phyloP scores from a whole-genome alignment of 2,113 vertebrate species.

The Nasalis larvatus region DNA sequence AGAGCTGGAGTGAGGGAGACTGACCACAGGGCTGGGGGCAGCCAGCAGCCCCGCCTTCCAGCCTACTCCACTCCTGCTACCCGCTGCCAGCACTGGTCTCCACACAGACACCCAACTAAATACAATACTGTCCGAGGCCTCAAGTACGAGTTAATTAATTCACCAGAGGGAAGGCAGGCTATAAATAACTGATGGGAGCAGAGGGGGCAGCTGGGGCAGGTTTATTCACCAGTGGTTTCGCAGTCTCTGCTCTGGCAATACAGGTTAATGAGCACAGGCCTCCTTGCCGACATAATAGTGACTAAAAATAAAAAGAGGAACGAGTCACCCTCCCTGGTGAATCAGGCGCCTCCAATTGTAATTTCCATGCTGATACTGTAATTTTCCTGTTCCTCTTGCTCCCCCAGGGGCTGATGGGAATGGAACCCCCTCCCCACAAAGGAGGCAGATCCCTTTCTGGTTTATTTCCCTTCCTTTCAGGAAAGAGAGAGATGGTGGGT shows the following conservation, averaged over 20 bases:
- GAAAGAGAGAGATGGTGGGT: fast-evolving
- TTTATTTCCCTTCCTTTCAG: background rate
- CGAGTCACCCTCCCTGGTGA: constrained; percentile 40
- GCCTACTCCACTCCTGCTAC: fast-evolving
- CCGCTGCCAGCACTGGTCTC: background rate
- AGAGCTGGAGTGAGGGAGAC: background rate
- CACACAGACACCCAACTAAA: background rate
- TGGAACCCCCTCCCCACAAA: background rate
- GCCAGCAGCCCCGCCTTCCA: background rate
- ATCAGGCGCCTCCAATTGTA: constrained; percentile 31
- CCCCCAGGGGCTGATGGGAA: background rate
- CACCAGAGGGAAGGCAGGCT: constrained; percentile 81
- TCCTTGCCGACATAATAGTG: constrained; percentile 21
- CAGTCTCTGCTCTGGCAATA: constrained; percentile 39
- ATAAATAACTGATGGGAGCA: constrained; percentile 76
- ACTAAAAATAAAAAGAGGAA: constrained; percentile 62
- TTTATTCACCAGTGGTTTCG: constrained; percentile 35
- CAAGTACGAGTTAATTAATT: constrained; percentile 79
- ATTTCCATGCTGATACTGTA: constrained; percentile 58
- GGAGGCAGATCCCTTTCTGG: background rate
- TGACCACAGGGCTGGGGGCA: background rate
- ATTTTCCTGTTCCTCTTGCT: background rate
- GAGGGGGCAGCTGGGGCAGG: background rate
- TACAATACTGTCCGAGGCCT: background rate
- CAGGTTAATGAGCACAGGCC: constrained; percentile 69